Evolutionary conservation across 2,797 vertebrate genomes (phyloP), one percentile per base, ranked within the genome.

Genomic region (Tympanoctomys barrerae): DNA sequence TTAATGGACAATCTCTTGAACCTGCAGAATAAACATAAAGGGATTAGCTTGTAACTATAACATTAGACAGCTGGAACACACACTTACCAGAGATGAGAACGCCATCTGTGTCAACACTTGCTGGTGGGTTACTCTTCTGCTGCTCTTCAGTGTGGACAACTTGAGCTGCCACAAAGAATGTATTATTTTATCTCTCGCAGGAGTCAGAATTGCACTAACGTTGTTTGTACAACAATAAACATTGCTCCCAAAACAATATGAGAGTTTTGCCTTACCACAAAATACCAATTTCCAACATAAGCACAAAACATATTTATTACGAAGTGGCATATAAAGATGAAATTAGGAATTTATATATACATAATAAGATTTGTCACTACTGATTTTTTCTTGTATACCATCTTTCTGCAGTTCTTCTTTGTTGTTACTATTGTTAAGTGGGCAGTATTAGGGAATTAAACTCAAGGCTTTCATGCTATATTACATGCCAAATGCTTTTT

Each of bases 71-170:
- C 3, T 16, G 7, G 22, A 87, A 36, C 7, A 21, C 0, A n/a
- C 1, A 7, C 97, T 93, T 42, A 97, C 97, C 97, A 59, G 96
- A 49, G 84, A 22, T 1, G 24, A 66, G 80, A 81, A 75, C 81
- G 42, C 12, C 62, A 0, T 5, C 68, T 9, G 36, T 10, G 36
- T 4, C 70, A 11, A 54, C 57, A 8, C 36, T 39, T 61, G 46
- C 92, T 4, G 86, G n/a, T 0, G 31, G 28, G 1, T 59, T 12
- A 19, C 57, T 90, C 64, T 59, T 70, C 77, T 42, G 86, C 12
- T 81, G 95, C 28, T 94, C 95, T 86, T 92, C 92, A 7, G 68
- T 52, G 16, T 24, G 88, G n/a, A 71, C 8, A 19, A 61, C 12
- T n/a, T 88, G 54, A 77, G 80, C 75, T 84, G 39, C 87, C 88